These are phyloP conservation scores for Sarcoramphus papa DNA, from an alignment of 2,797 vertebrate genomes.

Conservation along the genomic window DNA sequence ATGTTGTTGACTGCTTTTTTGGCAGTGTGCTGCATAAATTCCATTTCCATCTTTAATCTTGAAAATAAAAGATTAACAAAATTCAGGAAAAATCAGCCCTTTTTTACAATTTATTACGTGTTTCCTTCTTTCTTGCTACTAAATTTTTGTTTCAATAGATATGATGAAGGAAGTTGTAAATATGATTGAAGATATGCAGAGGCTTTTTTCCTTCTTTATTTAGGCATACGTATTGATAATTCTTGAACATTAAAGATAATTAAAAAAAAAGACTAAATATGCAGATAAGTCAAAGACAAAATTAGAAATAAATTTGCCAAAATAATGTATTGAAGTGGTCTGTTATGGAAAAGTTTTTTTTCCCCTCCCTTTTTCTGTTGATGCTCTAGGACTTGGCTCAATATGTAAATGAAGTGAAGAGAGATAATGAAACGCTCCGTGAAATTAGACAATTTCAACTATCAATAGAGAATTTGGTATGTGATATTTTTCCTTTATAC, in stretches of 20 bases:
- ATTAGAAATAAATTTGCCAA: background rate
- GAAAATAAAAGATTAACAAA: background rate
- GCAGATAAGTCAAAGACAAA: background rate
- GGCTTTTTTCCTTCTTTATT: background rate
- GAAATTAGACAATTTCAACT: slow-evolving; percentile 96
- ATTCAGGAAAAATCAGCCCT: background rate
- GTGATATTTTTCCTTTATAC: slow-evolving; percentile 25
- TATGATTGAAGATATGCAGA: background rate
- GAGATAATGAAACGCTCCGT: slow-evolving; percentile 94
- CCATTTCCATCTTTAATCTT: background rate
- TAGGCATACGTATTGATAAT: background rate
- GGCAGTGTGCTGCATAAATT: background rate
- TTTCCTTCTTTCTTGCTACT: background rate
- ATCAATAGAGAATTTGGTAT: slow-evolving; percentile 96
- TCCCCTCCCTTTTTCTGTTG: background rate
- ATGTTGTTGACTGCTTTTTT: background rate
- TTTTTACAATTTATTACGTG: background rate
- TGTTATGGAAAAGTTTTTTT: background rate
- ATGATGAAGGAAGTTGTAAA: background rate
- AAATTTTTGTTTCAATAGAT: background rate
- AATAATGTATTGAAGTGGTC: background rate
- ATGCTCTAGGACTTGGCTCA: slow-evolving; percentile 92
- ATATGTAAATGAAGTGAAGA: slow-evolving; percentile 98
- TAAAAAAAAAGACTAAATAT: background rate
- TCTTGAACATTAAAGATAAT: background rate